phyloP scores from a whole-genome alignment of 2,888 invertebrate species.

The Leptura quadrifasciata region DNA sequence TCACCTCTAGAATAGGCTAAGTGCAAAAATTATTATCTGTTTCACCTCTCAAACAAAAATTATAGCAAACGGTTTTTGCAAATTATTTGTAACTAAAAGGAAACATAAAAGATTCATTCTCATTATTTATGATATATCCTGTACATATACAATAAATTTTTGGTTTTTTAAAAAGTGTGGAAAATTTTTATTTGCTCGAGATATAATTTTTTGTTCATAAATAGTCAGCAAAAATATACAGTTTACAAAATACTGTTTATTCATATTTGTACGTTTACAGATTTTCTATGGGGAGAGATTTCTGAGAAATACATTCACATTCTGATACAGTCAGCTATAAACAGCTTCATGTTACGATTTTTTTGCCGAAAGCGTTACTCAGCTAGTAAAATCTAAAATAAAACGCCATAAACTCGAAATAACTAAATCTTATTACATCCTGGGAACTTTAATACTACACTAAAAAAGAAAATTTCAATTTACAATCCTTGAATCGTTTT shows the following conservation, averaged over 20 bases:
- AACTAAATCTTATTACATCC: conserved; percentile 30
- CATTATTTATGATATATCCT: no score
- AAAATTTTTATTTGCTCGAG: no score
- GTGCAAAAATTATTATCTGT: no score
- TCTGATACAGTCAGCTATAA: neutral
- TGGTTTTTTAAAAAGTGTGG: no score
- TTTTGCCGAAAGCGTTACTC: conserved; percentile 9
- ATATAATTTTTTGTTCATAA: no score
- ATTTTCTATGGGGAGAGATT: neutral
- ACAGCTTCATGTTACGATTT: conserved; percentile 1
- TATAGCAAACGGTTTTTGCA: no score
- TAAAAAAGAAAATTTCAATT: conserved; percentile 41
- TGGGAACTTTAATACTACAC: conserved; percentile 30
- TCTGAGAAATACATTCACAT: neutral
- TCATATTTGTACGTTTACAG: neutral
- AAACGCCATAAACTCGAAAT: conserved; percentile 27
- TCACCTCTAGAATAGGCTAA: no score
- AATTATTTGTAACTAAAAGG: no score
- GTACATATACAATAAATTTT: no score
- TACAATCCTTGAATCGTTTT: conserved; percentile 48
- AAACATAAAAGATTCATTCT: no score
- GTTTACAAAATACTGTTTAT: neutral
- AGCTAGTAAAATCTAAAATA: conserved; percentile 16
- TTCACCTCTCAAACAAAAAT: no score
- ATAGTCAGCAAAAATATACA: no score